phyloP scores from a whole-genome alignment of 2,888 invertebrate genomes.

The Eilema depressum region DNA sequence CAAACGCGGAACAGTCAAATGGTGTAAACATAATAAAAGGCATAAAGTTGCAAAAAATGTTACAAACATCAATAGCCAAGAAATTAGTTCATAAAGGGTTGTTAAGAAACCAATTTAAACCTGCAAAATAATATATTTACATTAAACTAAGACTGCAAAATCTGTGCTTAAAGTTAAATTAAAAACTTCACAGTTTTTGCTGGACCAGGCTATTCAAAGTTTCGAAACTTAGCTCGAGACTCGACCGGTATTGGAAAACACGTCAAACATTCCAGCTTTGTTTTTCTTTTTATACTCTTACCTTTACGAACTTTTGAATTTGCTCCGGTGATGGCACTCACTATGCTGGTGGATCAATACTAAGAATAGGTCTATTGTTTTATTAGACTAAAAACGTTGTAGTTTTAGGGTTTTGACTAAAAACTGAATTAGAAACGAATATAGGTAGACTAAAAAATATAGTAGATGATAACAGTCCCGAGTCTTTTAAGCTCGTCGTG shows the following conservation, averaged over 20 bases:
- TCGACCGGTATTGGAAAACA: conserved; percentile 67
- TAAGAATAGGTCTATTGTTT: not conserved
- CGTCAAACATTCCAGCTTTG: conserved; percentile 63
- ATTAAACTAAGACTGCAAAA: conserved; percentile 43
- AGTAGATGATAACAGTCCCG: no score
- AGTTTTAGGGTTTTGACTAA: no score
- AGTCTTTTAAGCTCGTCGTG: no score
- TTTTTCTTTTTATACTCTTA: conserved; percentile 63
- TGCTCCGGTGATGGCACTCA: conserved; percentile 26
- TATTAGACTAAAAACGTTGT: no score
- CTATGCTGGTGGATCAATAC: conserved; percentile 21
- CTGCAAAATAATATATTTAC: conserved; percentile 44
- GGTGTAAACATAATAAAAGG: not conserved
- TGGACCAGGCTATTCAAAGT: conserved; percentile 51
- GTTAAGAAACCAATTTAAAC: not conserved
- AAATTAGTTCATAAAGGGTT: not conserved
- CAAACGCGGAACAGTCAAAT: not conserved
- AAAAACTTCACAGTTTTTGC: conserved; percentile 59
- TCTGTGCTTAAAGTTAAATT: conserved; percentile 61
- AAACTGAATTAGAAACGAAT: no score
- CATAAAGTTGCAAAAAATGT: not conserved
- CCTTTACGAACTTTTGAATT: conserved; percentile 51
- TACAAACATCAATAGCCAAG: not conserved
- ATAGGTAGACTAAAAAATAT: no score
- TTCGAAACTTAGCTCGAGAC: conserved; percentile 41